phyloP scores from a whole-genome alignment of 1,140 invertebrate genomes.

The Brachionus asplanchnoidis region DNA sequence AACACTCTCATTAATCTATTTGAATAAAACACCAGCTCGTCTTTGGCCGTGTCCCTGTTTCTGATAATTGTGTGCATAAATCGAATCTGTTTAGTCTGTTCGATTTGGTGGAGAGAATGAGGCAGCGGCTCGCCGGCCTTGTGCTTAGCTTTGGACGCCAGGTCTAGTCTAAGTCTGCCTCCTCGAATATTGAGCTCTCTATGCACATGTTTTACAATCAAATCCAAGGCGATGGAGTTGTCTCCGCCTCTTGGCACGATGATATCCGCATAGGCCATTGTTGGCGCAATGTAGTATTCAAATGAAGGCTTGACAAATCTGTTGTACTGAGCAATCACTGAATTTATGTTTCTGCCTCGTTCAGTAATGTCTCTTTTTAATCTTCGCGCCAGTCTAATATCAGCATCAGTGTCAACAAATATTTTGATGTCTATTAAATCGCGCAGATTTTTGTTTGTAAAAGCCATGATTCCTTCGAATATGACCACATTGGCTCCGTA shows the following conservation, averaged over 20 bases:
- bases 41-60: constrained; percentile 80
- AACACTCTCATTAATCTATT: constrained; percentile 90
- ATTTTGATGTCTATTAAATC: constrained; percentile 60
- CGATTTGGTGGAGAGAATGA: constrained; percentile 75
- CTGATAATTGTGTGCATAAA: constrained; percentile 65
- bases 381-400: constrained; percentile 71
- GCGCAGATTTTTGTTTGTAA: constrained; percentile 78
- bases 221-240: constrained; percentile 89
- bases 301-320: constrained; percentile 94
- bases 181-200: constrained; percentile 64
- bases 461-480: too few relatives aligned
- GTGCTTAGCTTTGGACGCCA: constrained; percentile 60
- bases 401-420: constrained; percentile 71
- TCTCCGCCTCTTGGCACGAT: constrained; percentile 67
- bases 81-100: constrained; percentile 70
- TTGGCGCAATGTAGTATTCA: constrained; percentile 91
- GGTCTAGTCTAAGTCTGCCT: constrained; percentile 70
- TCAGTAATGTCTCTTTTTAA: constrained; percentile 85
- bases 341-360: constrained; percentile 85
- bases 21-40: constrained; percentile 99
- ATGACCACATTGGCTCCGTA: constrained; percentile 70
- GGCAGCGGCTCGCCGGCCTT: constrained; percentile 74
- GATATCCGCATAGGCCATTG: constrained; percentile 59
- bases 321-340: constrained; percentile 91
- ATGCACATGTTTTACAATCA: constrained; percentile 88